Base-by-base conservation (phyloP, 1,140 invertebrate genomes). In the Idris sp. region DNA sequence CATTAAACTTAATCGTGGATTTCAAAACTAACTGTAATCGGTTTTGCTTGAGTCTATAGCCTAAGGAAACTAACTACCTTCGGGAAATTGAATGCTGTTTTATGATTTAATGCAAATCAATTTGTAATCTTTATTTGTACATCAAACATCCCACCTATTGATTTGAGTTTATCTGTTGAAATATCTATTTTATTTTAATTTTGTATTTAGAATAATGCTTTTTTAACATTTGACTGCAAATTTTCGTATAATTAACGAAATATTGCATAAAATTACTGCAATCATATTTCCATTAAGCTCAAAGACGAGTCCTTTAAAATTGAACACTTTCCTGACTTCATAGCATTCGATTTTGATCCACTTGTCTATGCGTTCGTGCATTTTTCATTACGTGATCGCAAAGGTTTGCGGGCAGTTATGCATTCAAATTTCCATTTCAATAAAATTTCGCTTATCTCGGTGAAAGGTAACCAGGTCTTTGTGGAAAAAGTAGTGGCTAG, bases 361-460 rank as follows among this genome's bases (percentile, higher is more conserved):
- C 41, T 67, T 67, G 64, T 58, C 53, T 49, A 49, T 67, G 54
- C 62, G 48, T 0, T 67, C 62, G 41, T 58, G 53, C 53, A 51
- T 36, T 58, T 68, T 68, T 68, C 64, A 59, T 68, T 59, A 68
- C 51, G 53, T 48, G 64, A 68, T 68, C 30, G 64, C 36, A 44
- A 49, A 58, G 43, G 64, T 68, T 68, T 68, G 64, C 44, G 64
- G 53, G 0, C 64, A 59, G 64, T 68, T 68, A 68, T 53, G 64
- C 64, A 68, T 68, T 68, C 46, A 59, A 68, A 68, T 68, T 58
- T 68, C 64, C 64, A 68, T 68, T 68, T 68, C 64, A 68, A 58
- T 68, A 51, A 68, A 68, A 68, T 68, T 68, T 58, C 53, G 53
- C 64, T 68, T 68, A 59, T 59, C 64, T 26, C 64, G 44, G 53